Evolutionary conservation across 2,113 vertebrate species (phyloP).

Genomic region (Otocyon megalotis): DNA sequence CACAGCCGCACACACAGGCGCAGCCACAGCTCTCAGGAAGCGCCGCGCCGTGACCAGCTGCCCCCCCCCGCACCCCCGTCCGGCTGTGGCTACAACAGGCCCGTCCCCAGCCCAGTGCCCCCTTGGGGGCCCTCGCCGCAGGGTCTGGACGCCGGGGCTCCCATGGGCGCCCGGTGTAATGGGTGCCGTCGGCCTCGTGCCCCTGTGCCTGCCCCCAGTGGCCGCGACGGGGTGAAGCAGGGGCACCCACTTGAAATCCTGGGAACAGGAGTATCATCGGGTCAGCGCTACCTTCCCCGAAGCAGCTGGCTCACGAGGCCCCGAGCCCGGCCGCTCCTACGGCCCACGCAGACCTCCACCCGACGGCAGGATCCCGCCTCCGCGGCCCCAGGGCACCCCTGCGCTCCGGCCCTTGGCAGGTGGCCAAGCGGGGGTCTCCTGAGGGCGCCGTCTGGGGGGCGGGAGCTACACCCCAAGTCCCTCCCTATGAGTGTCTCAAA

Average conservation of each 20-base stretch:
- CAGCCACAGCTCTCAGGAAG: neutral
- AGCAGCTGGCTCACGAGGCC: too few relatives aligned
- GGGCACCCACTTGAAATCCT: neutral
- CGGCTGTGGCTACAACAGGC: neutral
- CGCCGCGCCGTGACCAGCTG: too few relatives aligned
- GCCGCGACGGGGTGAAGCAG: too few relatives aligned
- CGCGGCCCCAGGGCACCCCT: neutral
- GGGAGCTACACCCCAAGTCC: neutral
- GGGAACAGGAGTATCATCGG: neutral
- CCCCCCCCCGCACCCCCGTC: neutral
- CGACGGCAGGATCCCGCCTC: rapidly evolving
- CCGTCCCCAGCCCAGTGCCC: neutral
- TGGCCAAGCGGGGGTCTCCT: neutral
- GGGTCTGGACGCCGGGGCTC: neutral
- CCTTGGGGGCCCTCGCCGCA: rapidly evolving
- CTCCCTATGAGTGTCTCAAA: neutral
- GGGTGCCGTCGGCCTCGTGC: neutral
- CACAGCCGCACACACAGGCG: rapidly evolving
- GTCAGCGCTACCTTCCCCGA: neutral
- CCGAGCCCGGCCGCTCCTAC: neutral
- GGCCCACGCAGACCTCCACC: too few relatives aligned
- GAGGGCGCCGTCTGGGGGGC: neutral
- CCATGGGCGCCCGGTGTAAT: rapidly evolving
- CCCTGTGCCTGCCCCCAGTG: too few relatives aligned
- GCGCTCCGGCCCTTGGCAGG: rapidly evolving